Conservation (phyloP, 2,888 invertebrate species). For the Agrochola lota region DNA sequence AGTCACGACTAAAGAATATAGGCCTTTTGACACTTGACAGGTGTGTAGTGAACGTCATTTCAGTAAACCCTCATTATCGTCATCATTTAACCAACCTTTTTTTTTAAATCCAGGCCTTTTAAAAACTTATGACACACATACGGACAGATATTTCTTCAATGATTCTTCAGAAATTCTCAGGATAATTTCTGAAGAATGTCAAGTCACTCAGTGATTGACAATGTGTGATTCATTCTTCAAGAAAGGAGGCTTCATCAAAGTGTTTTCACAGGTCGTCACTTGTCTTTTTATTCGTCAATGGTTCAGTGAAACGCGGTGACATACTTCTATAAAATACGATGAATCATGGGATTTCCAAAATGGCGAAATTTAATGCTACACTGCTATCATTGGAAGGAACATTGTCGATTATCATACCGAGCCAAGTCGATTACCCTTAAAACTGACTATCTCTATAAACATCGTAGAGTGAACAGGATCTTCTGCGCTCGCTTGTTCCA, state of each 20-base stretch:
- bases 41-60: too few species aligned
- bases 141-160: not conserved
- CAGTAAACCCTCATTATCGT: too few species aligned
- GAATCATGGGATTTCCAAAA: not conserved
- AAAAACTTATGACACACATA: conserved; percentile 21
- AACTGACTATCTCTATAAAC: not conserved
- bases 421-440: not conserved
- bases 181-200: conserved; percentile 14
- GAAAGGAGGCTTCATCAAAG: not conserved
- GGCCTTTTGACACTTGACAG: too few species aligned
- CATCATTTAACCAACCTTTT: not conserved
- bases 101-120: not conserved
- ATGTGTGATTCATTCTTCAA: conserved; percentile 39
- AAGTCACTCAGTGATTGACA: conserved; percentile 26
- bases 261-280: not conserved
- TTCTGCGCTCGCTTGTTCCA: too few species aligned
- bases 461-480: not conserved
- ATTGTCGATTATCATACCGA: not conserved
- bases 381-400: not conserved
- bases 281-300: conserved; percentile 33
- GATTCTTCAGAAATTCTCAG: not conserved
- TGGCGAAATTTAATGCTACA: not conserved
- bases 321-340: not conserved
- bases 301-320: conserved; percentile 8
- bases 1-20: too few species aligned